These are phyloP conservation scores for Ornithorhynchus anatinus DNA, from an alignment of 2,113 vertebrate species.

Conservation along the genomic window DNA sequence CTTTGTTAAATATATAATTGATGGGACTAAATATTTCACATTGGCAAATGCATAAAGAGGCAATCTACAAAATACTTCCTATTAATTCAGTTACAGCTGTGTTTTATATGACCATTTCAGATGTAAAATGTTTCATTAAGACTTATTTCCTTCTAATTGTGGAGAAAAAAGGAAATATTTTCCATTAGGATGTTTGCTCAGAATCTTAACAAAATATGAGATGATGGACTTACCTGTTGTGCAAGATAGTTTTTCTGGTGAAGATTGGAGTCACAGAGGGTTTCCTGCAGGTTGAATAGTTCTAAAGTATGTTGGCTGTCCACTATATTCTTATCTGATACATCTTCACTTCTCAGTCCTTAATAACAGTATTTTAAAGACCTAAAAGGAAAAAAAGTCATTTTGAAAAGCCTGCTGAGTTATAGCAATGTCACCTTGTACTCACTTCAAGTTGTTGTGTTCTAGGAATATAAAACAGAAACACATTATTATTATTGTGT, in stretches of 20 bases:
- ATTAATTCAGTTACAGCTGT: background rate
- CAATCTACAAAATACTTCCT: background rate
- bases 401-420: conserved; percentile 43
- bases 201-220: conserved; percentile 12
- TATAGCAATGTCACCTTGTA: conserved; percentile 62
- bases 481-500: background rate
- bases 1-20: no score
- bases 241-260: conserved; percentile 44
- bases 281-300: conserved; percentile 32
- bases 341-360: conserved; percentile 48
- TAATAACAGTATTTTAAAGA: conserved; percentile 62
- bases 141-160: background rate
- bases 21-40: no score
- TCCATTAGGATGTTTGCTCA: conserved; percentile 1
- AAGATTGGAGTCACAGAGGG: background rate
- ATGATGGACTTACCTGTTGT: conserved; percentile 23
- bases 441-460: background rate
- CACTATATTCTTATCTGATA: conserved; percentile 49
- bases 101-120: background rate
- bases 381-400: conserved; percentile 20
- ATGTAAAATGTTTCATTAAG: no score
- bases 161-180: background rate
- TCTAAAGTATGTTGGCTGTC: conserved; percentile 27
- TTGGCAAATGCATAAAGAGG: no score
- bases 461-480: conserved; percentile 33